phyloP scores from a whole-genome alignment of 2,888 invertebrate genomes.

The Hybos culiciformis region DNA sequence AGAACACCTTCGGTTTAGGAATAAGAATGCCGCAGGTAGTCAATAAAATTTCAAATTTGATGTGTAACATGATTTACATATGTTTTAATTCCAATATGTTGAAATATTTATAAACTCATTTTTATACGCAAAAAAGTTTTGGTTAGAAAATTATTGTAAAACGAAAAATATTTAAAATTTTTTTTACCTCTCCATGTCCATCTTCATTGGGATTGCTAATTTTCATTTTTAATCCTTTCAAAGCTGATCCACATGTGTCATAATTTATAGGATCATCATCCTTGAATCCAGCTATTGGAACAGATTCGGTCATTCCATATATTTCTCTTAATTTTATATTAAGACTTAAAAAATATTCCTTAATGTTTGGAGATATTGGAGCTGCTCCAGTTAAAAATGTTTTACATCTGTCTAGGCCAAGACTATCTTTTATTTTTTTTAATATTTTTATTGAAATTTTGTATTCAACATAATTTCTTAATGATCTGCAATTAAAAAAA shows the following conservation, averaged over 20 bases:
- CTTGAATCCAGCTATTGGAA: constrained; percentile 30
- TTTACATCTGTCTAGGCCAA: constrained; percentile 63
- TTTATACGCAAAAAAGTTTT: background rate
- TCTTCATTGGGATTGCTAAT: constrained; percentile 49
- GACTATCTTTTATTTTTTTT: constrained; percentile 53
- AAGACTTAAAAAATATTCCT: constrained; percentile 74
- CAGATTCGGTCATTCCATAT: constrained; percentile 83
- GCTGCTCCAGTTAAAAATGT: constrained; percentile 67
- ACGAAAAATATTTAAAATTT: constrained; percentile 45
- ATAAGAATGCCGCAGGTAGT: background rate
- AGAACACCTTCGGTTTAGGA: too few species aligned
- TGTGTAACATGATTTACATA: background rate
- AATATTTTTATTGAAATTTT: constrained; percentile 41
- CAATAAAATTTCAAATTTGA: background rate
- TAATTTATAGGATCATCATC: constrained; percentile 43
- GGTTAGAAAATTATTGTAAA: constrained; percentile 43
- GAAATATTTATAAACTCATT: background rate
- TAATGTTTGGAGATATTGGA: constrained; percentile 62
- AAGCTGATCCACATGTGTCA: constrained; percentile 52
- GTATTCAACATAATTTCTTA: background rate
- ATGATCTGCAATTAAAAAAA: background rate
- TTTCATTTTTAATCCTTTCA: constrained; percentile 51
- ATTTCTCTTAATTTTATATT: constrained; percentile 69
- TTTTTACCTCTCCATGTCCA: constrained; percentile 51
- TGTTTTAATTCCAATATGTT: background rate